Conservation (phyloP, 1,140 invertebrate genomes). For the Parapsyche elsis region DNA sequence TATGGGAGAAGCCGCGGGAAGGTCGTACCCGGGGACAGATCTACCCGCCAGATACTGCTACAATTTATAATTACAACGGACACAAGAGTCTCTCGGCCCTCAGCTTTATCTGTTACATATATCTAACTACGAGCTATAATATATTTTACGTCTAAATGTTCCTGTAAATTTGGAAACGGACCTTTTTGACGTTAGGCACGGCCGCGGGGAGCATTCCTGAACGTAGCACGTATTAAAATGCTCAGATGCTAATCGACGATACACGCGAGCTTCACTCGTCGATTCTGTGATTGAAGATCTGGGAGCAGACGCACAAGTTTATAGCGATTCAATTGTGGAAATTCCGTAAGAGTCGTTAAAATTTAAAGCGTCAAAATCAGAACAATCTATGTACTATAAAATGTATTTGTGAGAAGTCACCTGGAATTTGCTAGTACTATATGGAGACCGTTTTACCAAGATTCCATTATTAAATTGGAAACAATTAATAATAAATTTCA, state of each 20-base stretch:
- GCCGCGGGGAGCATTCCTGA: slow-evolving; percentile 44
- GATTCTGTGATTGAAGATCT: background rate
- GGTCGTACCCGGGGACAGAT: slow-evolving; percentile 48
- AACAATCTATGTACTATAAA: no score
- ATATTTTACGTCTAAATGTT: slow-evolving; percentile 55
- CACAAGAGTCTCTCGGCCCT: slow-evolving; percentile 11
- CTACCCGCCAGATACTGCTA: slow-evolving; percentile 47
- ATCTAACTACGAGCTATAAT: slow-evolving; percentile 50
- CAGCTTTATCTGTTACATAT: slow-evolving; percentile 55
- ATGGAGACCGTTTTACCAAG: no score
- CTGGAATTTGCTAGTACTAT: no score
- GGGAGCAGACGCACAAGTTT: no score
- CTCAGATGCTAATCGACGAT: slow-evolving; percentile 23
- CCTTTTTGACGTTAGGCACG: slow-evolving; percentile 50
- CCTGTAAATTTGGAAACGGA: slow-evolving; percentile 55
- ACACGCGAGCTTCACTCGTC: background rate
- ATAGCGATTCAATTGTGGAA: no score
- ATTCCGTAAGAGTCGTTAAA: no score
- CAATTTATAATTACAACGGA: slow-evolving; percentile 55
- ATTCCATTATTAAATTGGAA: no score
- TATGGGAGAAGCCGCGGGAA: slow-evolving; percentile 37
- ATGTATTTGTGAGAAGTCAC: no score
- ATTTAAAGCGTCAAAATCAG: no score
- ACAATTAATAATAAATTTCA: no score
- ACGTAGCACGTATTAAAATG: slow-evolving; percentile 21